These are phyloP conservation scores for Orchesella cincta DNA, from an alignment of 1,140 invertebrate species.

Conservation along the genomic window DNA sequence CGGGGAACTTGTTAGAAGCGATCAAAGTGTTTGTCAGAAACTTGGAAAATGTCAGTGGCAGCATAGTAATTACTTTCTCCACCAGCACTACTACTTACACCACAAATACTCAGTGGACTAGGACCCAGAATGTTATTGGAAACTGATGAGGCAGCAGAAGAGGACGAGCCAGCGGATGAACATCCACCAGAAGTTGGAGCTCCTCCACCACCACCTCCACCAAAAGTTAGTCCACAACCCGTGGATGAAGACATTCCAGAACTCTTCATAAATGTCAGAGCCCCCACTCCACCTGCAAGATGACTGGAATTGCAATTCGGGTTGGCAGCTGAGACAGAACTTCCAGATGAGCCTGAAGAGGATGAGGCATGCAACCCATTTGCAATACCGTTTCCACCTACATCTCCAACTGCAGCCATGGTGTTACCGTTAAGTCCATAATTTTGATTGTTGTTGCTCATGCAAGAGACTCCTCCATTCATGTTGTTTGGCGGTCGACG, in stretches of 20 bases:
- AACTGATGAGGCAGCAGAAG: conserved; percentile 15
- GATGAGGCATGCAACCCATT: conserved; percentile 6
- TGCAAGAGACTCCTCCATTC: neutral
- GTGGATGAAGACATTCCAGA: conserved; percentile 16
- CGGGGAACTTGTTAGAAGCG: conserved; percentile 37
- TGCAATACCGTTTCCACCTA: neutral
- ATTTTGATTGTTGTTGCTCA: conserved; percentile 27
- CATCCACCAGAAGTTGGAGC: neutral
- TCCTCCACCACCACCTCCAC: neutral
- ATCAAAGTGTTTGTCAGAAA: conserved; percentile 48
- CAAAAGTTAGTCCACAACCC: conserved; percentile 16
- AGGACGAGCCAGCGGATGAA: conserved; percentile 1
- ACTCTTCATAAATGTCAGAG: conserved; percentile 14
- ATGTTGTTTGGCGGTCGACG: neutral
- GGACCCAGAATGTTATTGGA: conserved; percentile 12
- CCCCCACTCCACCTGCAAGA: neutral
- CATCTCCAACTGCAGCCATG: neutral
- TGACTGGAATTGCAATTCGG: conserved; percentile 14
- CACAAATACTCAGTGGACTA: conserved; percentile 15
- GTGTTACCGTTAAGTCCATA: neutral
- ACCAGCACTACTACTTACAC: conserved; percentile 5
- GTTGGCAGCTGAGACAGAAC: conserved; percentile 1
- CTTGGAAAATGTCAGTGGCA: conserved; percentile 50
- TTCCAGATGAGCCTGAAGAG: neutral
- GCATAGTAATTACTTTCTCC: conserved; percentile 49